Evolutionary conservation across 1,140 invertebrate species (phyloP), one percentile per base, ranked within the genome.

Genomic region (Drosophila suzukii): DNA sequence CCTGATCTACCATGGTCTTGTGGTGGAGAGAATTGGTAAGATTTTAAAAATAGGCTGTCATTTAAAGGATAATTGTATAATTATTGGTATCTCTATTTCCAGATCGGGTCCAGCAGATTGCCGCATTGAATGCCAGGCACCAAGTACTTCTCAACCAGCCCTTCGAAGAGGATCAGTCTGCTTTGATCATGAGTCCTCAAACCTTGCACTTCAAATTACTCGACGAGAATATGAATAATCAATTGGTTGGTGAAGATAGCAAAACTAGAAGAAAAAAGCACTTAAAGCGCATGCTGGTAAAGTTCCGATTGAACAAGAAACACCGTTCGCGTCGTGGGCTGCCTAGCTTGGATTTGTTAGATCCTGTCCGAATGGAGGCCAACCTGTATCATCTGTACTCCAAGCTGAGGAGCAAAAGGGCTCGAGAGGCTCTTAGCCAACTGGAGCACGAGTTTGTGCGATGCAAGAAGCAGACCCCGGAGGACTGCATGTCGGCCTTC

Each of bases 401-500:
- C 5, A 83, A 70, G 41, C 53, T 92, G 11, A 53, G 91, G 0
- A 86, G 68, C 55, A 92, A 92, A 13, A 57, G 91, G 1, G 89
- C 65, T 0, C 72, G 53, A 41, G 61, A 74, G 4, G 88, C 77
- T 4, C 56, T 92, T 0, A 75, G 27, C 12, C 65, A 73, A 49
- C 50, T 92, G 41, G 86, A 91, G 38, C 47, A 15, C 11, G 84
- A 92, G 38, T 92, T 90, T 51, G 47, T 79, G 10, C 67, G 82
- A 5, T 92, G 91, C 49, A 91, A 88, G 53, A 91, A 91, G 32
- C 76, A 90, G 12, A 86, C 88, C 6, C 80, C 77, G 0, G 54
- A 84, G 17, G 77, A 90, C 34, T 92, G 91, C 60, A 86, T 90
- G 84, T 72, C 73, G 12, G 84, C 77, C 20, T 91, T 92, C n/a